Conservation (phyloP, 2,113 vertebrate species). For the Fregata magnificens region DNA sequence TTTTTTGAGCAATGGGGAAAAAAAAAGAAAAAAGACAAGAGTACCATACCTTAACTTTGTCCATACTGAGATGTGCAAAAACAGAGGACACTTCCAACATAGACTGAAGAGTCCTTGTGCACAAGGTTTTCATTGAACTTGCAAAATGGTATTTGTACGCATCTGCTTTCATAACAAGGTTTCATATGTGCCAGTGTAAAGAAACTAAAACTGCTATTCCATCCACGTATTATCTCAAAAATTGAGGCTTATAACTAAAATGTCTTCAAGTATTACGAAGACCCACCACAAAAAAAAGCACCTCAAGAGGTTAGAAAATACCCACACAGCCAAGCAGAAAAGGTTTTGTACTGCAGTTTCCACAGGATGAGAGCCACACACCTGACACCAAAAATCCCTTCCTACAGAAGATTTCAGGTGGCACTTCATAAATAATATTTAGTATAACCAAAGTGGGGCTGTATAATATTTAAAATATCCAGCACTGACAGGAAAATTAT, state of each 20-base stretch:
- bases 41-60: neutral
- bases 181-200: neutral
- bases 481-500: neutral
- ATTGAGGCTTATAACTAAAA: neutral
- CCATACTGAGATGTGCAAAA: neutral
- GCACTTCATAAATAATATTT: neutral
- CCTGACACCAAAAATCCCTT: neutral
- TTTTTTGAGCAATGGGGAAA: neutral
- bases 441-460: neutral
- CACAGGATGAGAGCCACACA: neutral
- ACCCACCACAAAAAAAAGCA: neutral
- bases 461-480: neutral
- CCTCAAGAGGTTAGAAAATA: neutral
- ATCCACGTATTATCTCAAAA: neutral
- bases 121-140: neutral
- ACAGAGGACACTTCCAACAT: neutral
- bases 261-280: neutral
- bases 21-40: neutral
- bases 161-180: neutral
- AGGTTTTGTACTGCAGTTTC: no score
- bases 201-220: neutral
- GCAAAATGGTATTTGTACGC: neutral
- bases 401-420: neutral
- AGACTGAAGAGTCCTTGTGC: neutral
- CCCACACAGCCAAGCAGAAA: no score